Evolutionary conservation across 2,888 invertebrate genomes (phyloP).

Genomic region (Notodonta ziczac): DNA sequence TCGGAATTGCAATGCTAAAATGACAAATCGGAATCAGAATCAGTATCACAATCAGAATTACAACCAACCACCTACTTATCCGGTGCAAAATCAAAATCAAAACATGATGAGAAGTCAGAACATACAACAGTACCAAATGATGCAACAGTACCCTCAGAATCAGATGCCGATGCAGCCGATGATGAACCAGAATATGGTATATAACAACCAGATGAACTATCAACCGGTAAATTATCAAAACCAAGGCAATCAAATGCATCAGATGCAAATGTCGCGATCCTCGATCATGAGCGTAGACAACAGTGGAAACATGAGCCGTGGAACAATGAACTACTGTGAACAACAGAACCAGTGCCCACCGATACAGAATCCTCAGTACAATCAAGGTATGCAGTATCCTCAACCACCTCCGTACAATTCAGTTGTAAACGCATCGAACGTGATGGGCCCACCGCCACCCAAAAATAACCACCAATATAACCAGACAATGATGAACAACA

Average conservation of each 20-base stretch:
- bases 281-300: slow-evolving; percentile 80
- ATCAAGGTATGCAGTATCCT: slow-evolving; percentile 70
- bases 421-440: slow-evolving; percentile 71
- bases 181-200: slow-evolving; percentile 61
- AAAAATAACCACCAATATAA: slow-evolving; percentile 80
- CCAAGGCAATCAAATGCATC: slow-evolving; percentile 69
- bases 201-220: slow-evolving; percentile 69
- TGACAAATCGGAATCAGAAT: slow-evolving; percentile 66
- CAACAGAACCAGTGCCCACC: slow-evolving; percentile 59
- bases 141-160: slow-evolving; percentile 70
- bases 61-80: slow-evolving; percentile 63
- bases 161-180: slow-evolving; percentile 63
- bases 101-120: slow-evolving; percentile 66
- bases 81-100: slow-evolving; percentile 67
- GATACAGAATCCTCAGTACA: slow-evolving; percentile 62
- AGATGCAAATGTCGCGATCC: slow-evolving; percentile 75
- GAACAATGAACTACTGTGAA: slow-evolving; percentile 71
- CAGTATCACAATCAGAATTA: slow-evolving; percentile 73
- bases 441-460: slow-evolving; percentile 79
- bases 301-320: slow-evolving; percentile 72
- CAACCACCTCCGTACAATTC: slow-evolving; percentile 75
- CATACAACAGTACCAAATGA: slow-evolving; percentile 71
- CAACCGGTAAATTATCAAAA: slow-evolving; percentile 63
- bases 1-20: slow-evolving; percentile 63
- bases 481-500: slow-evolving; percentile 78